Conservation (phyloP, 2,797 vertebrate species). For the Oreochromis grahami region DNA sequence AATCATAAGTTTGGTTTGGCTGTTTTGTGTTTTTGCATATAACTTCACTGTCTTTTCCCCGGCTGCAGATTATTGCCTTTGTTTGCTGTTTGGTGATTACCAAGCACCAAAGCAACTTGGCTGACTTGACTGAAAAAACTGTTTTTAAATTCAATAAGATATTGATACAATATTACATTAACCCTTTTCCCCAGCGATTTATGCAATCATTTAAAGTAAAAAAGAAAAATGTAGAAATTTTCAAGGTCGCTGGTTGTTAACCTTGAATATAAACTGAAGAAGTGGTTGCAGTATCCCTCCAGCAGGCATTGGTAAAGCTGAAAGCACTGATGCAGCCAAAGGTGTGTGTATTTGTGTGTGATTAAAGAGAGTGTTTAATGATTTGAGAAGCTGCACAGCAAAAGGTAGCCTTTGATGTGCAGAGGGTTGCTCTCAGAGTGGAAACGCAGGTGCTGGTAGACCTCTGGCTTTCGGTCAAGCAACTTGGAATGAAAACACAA, state of each 20-base stretch:
- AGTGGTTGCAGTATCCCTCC: neutral
- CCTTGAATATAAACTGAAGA: neutral
- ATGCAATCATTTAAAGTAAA: neutral
- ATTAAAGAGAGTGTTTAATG: slow-evolving; percentile 48
- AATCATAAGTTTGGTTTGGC: neutral
- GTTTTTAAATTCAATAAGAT: neutral
- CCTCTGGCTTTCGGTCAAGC: slow-evolving; percentile 3
- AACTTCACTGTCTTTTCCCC: neutral
- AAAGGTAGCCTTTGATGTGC: slow-evolving; percentile 37
- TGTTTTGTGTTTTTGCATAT: neutral
- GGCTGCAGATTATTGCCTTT: fast-evolving
- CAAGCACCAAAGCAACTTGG: neutral
- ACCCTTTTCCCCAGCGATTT: neutral
- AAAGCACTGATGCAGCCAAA: neutral
- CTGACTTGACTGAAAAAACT: neutral
- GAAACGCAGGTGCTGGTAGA: slow-evolving; percentile 7
- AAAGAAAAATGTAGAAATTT: neutral
- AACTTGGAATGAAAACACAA: neutral
- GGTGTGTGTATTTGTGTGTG: slow-evolving; percentile 2
- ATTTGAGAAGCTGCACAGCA: slow-evolving; percentile 30
- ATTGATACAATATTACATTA: neutral
- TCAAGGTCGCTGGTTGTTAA: neutral
- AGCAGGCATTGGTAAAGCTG: neutral
- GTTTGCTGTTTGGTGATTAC: neutral
- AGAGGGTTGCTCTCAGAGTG: slow-evolving; percentile 8